These are phyloP conservation scores for Poeciliopsis turrubarensis DNA, from an alignment of 2,113 vertebrate species.

Conservation along the genomic window DNA sequence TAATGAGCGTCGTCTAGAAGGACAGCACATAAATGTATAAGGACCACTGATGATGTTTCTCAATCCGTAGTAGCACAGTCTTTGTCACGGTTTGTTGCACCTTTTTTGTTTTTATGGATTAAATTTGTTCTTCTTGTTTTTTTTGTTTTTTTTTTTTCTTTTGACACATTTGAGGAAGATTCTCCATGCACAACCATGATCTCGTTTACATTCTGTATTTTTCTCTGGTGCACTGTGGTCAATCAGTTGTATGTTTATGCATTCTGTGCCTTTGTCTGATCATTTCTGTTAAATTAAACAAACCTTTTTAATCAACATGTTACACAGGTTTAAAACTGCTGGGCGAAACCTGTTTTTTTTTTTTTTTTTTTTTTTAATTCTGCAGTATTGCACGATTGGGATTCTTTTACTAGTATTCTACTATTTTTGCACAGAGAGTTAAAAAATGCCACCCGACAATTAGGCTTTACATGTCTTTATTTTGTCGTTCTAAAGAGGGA, in stretches of 20 bases:
- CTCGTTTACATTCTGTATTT: constrained; percentile 56
- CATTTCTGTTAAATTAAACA: constrained; percentile 74
- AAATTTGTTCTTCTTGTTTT: too few species aligned
- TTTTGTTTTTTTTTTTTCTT: constrained; percentile 30
- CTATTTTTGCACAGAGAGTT: background rate
- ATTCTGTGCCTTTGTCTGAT: constrained; percentile 73
- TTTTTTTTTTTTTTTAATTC: background rate
- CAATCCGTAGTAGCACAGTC: constrained; percentile 42
- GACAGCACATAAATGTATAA: constrained; percentile 22
- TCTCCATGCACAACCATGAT: constrained; percentile 41
- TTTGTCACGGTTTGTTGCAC: constrained; percentile 20
- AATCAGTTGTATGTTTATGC: constrained; percentile 52
- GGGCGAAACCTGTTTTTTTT: background rate
- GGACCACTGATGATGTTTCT: constrained; percentile 56
- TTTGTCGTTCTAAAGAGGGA: background rate
- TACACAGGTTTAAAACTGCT: background rate
- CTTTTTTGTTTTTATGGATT: constrained; percentile 13
- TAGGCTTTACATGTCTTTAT: background rate
- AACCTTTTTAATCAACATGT: constrained; percentile 61
- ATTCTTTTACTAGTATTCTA: background rate
- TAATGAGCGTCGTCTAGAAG: constrained; percentile 29
- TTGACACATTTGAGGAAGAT: constrained; percentile 33
- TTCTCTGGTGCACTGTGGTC: constrained; percentile 54
- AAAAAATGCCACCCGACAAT: background rate
- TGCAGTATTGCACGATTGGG: background rate